These are phyloP conservation scores for Caranx ignobilis DNA, from an alignment of 2,113 vertebrate species.

Conservation along the genomic window DNA sequence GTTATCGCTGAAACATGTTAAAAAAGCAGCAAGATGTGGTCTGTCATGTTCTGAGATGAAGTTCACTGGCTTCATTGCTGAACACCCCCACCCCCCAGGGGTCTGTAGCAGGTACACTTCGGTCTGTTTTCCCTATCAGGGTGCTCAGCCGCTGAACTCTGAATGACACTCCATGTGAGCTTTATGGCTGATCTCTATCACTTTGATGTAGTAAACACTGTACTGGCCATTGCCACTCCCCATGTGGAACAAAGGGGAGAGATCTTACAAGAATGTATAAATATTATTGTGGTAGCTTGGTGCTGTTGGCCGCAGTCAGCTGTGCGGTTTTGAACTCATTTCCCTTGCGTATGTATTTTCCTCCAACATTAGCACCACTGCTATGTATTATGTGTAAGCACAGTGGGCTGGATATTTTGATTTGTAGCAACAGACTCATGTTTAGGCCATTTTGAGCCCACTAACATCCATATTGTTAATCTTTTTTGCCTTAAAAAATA, in stretches of 20 bases:
- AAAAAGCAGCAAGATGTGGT: slow-evolving; percentile 10
- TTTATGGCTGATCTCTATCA: slow-evolving; percentile 60
- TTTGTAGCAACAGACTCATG: slow-evolving; percentile 25
- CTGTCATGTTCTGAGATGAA: slow-evolving; percentile 46
- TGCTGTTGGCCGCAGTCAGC: slow-evolving; percentile 34
- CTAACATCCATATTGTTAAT: slow-evolving; percentile 38
- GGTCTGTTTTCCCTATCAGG: slow-evolving; percentile 57
- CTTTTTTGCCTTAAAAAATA: slow-evolving; percentile 21
- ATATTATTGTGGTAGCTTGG: slow-evolving; percentile 47
- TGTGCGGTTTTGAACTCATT: slow-evolving; percentile 30
- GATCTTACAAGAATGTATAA: slow-evolving; percentile 55
- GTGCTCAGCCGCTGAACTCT: slow-evolving; percentile 58
- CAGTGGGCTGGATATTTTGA: slow-evolving; percentile 8
- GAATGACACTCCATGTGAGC: slow-evolving; percentile 54
- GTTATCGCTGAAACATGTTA: slow-evolving; percentile 30
- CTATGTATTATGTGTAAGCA: not conserved
- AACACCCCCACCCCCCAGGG: slow-evolving; percentile 40
- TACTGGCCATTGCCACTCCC: slow-evolving; percentile 32
- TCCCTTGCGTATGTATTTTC: slow-evolving; percentile 17
- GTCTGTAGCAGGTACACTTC: slow-evolving; percentile 50
- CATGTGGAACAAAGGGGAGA: slow-evolving; percentile 39
- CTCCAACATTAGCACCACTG: not conserved
- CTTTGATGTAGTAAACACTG: slow-evolving; percentile 55
- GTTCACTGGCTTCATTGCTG: slow-evolving; percentile 31
- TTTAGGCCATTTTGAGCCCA: slow-evolving; percentile 24